Conservation (phyloP, 2,113 vertebrate genomes). For the Cryptoleucopteryx plumbea region DNA sequence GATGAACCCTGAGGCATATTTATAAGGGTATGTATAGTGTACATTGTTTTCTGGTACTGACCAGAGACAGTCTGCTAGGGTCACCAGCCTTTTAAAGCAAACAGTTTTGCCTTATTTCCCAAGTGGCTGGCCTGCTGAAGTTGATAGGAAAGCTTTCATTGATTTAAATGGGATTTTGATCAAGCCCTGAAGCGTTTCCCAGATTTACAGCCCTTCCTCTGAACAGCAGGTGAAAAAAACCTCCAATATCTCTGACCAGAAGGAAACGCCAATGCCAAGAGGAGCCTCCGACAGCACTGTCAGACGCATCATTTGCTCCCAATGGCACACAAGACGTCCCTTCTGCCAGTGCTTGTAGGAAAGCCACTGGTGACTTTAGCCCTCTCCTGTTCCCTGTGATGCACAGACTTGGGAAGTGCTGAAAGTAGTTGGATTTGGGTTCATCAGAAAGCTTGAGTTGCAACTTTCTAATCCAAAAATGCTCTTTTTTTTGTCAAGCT, state of each 20-base stretch:
- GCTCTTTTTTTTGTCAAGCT: too few relatives aligned
- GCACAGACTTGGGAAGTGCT: not conserved
- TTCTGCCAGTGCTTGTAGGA: not conserved
- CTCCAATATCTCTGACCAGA: not conserved
- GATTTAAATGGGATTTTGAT: not conserved
- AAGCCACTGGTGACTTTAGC: not conserved
- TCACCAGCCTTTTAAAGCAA: not conserved
- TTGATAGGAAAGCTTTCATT: not conserved
- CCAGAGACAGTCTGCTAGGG: not conserved
- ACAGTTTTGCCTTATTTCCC: not conserved
- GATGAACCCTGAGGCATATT: too few relatives aligned
- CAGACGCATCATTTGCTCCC: not conserved
- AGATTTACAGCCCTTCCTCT: not conserved
- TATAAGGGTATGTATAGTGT: rapidly evolving
- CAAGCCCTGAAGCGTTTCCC: not conserved
- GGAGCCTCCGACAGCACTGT: rapidly evolving
- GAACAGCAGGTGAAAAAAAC: not conserved
- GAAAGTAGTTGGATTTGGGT: not conserved
- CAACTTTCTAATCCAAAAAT: not conserved
- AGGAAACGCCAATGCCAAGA: not conserved
- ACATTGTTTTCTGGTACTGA: not conserved
- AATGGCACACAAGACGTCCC: not conserved
- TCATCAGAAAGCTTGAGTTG: not conserved
- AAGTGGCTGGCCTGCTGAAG: not conserved
- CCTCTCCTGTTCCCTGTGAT: not conserved